Base-by-base conservation (phyloP, 2,797 vertebrate species). In the Premnoplex brunnescens region DNA sequence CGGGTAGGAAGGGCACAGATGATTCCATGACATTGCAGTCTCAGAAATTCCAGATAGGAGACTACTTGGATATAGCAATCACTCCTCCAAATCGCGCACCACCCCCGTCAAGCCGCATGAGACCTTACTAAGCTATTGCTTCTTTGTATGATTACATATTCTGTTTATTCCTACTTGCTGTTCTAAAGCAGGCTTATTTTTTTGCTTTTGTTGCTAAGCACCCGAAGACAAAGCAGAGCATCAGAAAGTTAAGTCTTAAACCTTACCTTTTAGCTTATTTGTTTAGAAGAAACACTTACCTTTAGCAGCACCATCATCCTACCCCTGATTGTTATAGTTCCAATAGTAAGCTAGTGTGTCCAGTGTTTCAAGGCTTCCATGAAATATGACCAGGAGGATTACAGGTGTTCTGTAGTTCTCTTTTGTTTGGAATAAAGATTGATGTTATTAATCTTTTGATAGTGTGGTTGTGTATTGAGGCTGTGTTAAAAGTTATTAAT, bases 21-120 rank as follows among this genome's bases (percentile, higher is more conserved):
- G 99, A 99, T 93, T 98, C 99, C 91, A 99, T 99, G 99, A 99
- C 99, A 0, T 81, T 99, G 96, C 99, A 99, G 97, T 99, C 99
- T 14, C 99, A 99, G 95, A 99, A 99, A 66, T 99, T 99, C 97
- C 99, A 99, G 95, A 99, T 99, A 37, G 99, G 99, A 89, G 99
- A 99, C 97, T 99, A 99, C 85, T 96, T 99, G 96, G 99, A 99
- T 82, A 99, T 99, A 91, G 99, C 99, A 7, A 99, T 99, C 69
- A 99, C 99, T 1, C 99, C 99, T 23, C 99, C 99, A 0, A 99
- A 99, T 89, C 98, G 99, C 32, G 99, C 98, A 15, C 99, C 99
- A 0, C 99, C 99, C 14, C 96, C 99, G 2, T 98, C 97, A 16
- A 97, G 98, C 84, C 99, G 99, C 94, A 99, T 99, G 99, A 98